Conservation (phyloP, 2,888 invertebrate genomes). For the Epistrophe eligans region DNA sequence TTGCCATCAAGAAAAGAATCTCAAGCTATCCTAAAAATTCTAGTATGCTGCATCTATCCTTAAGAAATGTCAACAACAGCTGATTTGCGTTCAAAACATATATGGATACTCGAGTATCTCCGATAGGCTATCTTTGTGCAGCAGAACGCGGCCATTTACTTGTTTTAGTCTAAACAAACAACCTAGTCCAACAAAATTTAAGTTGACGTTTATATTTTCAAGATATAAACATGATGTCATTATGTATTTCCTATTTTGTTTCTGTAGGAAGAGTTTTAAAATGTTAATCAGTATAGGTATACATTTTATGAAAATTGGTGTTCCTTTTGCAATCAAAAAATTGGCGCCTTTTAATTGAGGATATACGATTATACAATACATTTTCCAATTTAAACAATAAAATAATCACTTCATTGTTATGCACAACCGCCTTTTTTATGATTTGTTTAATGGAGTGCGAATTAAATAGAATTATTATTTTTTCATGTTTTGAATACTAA, state of each 20-base stretch:
- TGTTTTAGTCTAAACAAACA: too few relatives aligned
- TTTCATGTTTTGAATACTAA: constrained; percentile 18
- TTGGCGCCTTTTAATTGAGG: constrained; percentile 44
- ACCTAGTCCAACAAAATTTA: too few relatives aligned
- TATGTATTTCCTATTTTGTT: background rate
- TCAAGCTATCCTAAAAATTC: too few relatives aligned
- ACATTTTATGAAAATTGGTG: background rate
- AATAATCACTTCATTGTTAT: constrained; percentile 43
- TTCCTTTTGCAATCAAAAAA: constrained; percentile 8
- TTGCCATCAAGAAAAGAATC: too few relatives aligned
- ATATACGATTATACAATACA: background rate
- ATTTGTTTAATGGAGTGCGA: constrained; percentile 15
- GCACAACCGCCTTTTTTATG: constrained; percentile 18
- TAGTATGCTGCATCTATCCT: too few relatives aligned
- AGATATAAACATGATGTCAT: background rate
- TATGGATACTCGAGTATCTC: too few relatives aligned
- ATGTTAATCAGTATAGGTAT: background rate
- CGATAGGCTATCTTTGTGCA: too few relatives aligned
- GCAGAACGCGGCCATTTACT: too few relatives aligned
- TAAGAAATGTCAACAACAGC: too few relatives aligned
- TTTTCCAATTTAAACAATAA: background rate
- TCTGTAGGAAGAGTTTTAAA: background rate
- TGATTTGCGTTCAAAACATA: too few relatives aligned
- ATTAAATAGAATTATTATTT: constrained; percentile 18
- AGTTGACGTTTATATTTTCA: too few relatives aligned